A percentile compares a stretch with the other conserved stretches of the same genome.
Conservation (phyloP, 2,113 vertebrate species). For the Clarias batrachus region DNA sequence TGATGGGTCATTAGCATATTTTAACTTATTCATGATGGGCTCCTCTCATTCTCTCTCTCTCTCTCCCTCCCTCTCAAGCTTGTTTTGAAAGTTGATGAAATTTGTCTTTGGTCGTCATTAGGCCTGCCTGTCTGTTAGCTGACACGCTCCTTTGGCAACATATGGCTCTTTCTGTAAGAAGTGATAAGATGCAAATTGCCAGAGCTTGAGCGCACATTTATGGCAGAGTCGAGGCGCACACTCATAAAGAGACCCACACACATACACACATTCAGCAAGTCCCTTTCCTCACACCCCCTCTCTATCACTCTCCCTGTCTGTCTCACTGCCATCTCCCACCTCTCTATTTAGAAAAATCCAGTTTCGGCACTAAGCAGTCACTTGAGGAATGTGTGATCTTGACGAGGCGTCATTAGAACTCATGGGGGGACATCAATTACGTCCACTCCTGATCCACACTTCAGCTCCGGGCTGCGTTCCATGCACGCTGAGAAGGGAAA, state of each 20-base stretch:
- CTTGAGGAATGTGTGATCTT: constrained; percentile 39
- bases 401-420: constrained; percentile 41
- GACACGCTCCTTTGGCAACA: constrained; percentile 73
- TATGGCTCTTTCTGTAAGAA: constrained; percentile 72
- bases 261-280: constrained; percentile 25
- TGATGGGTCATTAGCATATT: constrained; percentile 59
- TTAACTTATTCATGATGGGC: constrained; percentile 48
- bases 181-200: constrained; percentile 76
- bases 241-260: constrained; percentile 35
- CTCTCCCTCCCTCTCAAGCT: constrained; percentile 19
- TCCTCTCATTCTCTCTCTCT: constrained; percentile 49
- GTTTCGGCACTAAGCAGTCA: constrained; percentile 29
- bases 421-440: constrained; percentile 32
- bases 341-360: constrained; percentile 47
- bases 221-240: constrained; percentile 19
- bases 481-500: constrained; percentile 28
- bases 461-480: constrained; percentile 39
- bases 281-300: constrained; percentile 31
- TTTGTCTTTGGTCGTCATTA: constrained; percentile 75
- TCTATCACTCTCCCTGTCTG: constrained; percentile 37
- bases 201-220: constrained; percentile 51
- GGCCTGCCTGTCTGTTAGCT: constrained; percentile 74
- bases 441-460: constrained; percentile 41
- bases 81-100: constrained; percentile 71
- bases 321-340: constrained; percentile 38